Percentiles rank a stretch among this genome's conserved stretches.
These are phyloP conservation scores for Chrysodeixis includens DNA, from an alignment of 2,888 invertebrate genomes.

Conservation along the genomic window DNA sequence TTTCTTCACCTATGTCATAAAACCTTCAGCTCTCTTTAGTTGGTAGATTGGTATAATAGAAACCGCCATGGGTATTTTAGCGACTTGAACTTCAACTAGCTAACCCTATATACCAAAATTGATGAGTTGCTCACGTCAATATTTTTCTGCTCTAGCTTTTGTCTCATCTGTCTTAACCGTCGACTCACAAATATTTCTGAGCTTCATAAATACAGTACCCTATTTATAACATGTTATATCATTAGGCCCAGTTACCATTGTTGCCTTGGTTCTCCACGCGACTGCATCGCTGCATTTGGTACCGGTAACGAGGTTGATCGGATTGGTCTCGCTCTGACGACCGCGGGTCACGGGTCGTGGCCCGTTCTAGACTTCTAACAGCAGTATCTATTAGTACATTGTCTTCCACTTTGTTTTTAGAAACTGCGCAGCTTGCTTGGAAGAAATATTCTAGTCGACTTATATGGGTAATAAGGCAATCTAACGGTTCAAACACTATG, in stretches of 20 bases:
- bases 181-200: slow-evolving; percentile 10
- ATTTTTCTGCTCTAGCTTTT: too few species aligned
- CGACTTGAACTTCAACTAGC: too few species aligned
- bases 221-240: slow-evolving; percentile 13
- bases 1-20: not conserved
- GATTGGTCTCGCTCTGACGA: slow-evolving; percentile 77
- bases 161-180: not conserved
- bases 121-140: too few species aligned
- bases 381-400: slow-evolving; percentile 50
- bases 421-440: slow-evolving; percentile 24
- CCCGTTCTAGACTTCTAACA: slow-evolving; percentile 60
- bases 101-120: too few species aligned
- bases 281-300: slow-evolving; percentile 49
- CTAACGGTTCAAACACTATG: not conserved
- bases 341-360: slow-evolving; percentile 75
- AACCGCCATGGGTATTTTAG: not conserved
- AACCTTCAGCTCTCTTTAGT: not conserved
- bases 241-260: slow-evolving; percentile 12
- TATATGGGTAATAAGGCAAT: slow-evolving; percentile 1
- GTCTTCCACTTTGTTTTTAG: slow-evolving; percentile 44
- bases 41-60: not conserved
- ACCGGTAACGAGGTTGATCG: slow-evolving; percentile 77
- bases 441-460: not conserved
- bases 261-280: slow-evolving; percentile 11
- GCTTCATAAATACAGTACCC: slow-evolving; percentile 2